These are phyloP conservation scores for Hemibagrus guttatus DNA, from an alignment of 2,797 vertebrate genomes.

Conservation along the genomic window DNA sequence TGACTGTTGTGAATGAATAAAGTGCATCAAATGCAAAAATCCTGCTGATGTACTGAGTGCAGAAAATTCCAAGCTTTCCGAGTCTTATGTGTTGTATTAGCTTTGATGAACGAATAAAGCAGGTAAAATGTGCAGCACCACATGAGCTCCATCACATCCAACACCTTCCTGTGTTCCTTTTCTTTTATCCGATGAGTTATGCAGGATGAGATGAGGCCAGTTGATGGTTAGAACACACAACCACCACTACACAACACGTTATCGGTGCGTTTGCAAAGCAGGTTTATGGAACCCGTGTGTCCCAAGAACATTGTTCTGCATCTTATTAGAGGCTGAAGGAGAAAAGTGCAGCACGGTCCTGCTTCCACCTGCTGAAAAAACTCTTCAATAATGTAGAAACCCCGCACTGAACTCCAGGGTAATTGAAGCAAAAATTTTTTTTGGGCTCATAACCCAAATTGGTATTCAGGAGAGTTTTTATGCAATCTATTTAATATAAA, in stretches of 20 bases:
- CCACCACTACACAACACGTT: not conserved
- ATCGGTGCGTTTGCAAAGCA: not conserved
- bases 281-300: not conserved
- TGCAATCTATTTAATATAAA: slow-evolving; percentile 56
- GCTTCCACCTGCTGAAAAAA: not conserved
- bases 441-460: slow-evolving; percentile 46
- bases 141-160: not conserved
- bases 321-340: not conserved
- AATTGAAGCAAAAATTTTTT: slow-evolving; percentile 40
- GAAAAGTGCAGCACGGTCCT: not conserved
- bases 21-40: too few species aligned
- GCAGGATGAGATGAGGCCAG: not conserved
- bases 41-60: too few species aligned
- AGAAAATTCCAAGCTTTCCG: too few species aligned
- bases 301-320: not conserved
- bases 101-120: not conserved
- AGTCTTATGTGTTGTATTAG: too few species aligned
- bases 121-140: not conserved
- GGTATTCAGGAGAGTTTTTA: slow-evolving; percentile 48
- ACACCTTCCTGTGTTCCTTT: not conserved
- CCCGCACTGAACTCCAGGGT: slow-evolving; percentile 23
- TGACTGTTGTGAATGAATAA: too few species aligned
- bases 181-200: not conserved
- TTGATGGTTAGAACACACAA: not conserved
- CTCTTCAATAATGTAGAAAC: slow-evolving; percentile 9